Evolutionary conservation across 2,113 vertebrate genomes (phyloP).

Genomic region (Hepsetus odoe): DNA sequence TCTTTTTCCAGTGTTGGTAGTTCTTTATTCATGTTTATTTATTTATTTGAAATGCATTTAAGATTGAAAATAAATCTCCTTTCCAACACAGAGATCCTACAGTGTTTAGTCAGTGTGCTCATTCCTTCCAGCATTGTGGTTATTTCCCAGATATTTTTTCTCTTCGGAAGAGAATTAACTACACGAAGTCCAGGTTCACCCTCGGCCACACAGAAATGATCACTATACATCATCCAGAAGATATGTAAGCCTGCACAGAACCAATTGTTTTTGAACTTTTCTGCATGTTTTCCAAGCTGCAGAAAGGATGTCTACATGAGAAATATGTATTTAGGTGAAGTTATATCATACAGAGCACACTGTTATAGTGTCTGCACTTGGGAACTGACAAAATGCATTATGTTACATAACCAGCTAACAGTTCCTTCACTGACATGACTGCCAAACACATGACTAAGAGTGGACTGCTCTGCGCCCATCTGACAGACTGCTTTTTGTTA

Average conservation of each 20-base stretch:
- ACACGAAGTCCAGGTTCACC: constrained; percentile 22
- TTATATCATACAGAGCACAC: neutral
- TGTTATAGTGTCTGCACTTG: neutral
- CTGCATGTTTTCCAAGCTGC: neutral
- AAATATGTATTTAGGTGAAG: neutral
- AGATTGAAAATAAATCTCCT: neutral
- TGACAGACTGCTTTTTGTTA: constrained; percentile 40
- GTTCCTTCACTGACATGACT: constrained; percentile 3
- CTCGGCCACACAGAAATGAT: constrained; percentile 25
- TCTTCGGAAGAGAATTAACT: constrained; percentile 7
- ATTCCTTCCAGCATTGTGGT: constrained; percentile 4
- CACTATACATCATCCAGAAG: constrained; percentile 33
- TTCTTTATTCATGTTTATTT: neutral
- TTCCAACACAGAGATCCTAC: neutral
- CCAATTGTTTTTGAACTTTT: neutral
- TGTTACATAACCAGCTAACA: constrained; percentile 29
- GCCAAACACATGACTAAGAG: constrained; percentile 11
- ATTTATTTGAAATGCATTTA: neutral
- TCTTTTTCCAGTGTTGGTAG: too few species aligned
- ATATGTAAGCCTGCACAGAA: neutral
- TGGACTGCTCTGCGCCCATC: constrained; percentile 19
- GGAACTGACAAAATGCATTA: constrained; percentile 6
- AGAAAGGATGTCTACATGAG: neutral
- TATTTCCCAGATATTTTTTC: constrained; percentile 27
- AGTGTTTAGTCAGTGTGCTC: neutral